Evolutionary conservation across 2,888 invertebrate genomes (phyloP).

Genomic region (Beris morrisii): DNA sequence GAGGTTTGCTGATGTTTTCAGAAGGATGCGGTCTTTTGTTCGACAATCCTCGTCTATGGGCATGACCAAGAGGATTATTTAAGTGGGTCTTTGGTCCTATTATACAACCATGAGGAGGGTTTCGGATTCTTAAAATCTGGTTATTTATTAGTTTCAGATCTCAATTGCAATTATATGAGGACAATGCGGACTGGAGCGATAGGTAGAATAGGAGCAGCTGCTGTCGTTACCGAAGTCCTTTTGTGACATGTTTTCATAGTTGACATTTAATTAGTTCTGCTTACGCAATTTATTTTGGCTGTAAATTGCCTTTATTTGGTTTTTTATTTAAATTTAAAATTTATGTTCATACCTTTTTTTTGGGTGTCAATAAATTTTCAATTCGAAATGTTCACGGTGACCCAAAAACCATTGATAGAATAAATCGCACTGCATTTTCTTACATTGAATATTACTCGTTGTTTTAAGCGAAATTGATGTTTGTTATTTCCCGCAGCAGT

Average conservation of each 20-base stretch:
- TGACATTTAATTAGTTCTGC: slow-evolving; percentile 10
- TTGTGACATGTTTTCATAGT: neutral
- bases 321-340: too few relatives aligned
- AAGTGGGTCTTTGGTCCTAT: neutral
- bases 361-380: too few relatives aligned
- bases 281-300: slow-evolving; percentile 13
- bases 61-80: slow-evolving; percentile 32
- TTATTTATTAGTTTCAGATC: slow-evolving; percentile 30
- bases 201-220: neutral
- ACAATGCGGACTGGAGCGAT: neutral
- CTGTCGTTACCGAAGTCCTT: neutral
- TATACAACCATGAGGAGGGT: slow-evolving; percentile 5
- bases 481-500: too few relatives aligned
- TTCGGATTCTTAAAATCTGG: slow-evolving; percentile 17
- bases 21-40: slow-evolving; percentile 17
- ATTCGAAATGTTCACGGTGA: too few relatives aligned
- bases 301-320: too few relatives aligned
- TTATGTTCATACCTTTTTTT: too few relatives aligned
- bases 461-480: too few relatives aligned
- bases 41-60: slow-evolving; percentile 17
- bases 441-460: too few relatives aligned
- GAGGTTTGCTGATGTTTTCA: slow-evolving; percentile 27
- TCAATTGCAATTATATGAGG: slow-evolving; percentile 29
- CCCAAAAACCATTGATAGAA: too few relatives aligned
- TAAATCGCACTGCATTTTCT: too few relatives aligned